Percentiles rank a stretch among this genome's conserved stretches.
phyloP scores from a whole-genome alignment of 2,888 invertebrate species.

The Siphonodentalium dalli region DNA sequence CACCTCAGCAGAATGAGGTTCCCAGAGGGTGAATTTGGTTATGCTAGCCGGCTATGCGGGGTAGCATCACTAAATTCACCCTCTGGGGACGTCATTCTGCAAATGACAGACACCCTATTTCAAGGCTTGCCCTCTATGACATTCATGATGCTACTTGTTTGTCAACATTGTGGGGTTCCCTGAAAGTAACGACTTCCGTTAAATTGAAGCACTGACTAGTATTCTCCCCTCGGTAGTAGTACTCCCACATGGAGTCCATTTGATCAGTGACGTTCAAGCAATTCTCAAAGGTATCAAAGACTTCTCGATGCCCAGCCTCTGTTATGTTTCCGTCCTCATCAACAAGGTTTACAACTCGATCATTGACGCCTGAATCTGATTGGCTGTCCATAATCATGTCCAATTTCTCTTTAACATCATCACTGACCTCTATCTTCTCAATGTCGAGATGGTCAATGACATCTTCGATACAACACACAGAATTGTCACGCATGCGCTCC shows the following conservation, averaged over 20 bases:
- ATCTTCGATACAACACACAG: constrained; percentile 16
- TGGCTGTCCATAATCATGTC: no score
- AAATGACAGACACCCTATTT: no score
- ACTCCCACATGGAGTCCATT: constrained; percentile 53
- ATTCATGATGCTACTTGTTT: no score
- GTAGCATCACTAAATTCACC: no score
- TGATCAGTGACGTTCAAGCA: constrained; percentile 49
- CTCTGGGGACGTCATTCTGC: no score
- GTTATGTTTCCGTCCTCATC: background rate
- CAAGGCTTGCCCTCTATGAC: no score
- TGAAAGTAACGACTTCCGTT: constrained; percentile 38
- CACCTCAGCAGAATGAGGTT: no score
- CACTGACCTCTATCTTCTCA: constrained; percentile 13
- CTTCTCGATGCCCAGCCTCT: constrained; percentile 12
- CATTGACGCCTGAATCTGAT: no score
- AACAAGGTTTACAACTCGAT: constrained; percentile 22
- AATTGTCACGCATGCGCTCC: constrained; percentile 11
- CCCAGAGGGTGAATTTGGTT: no score
- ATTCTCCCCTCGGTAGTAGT: constrained; percentile 47
- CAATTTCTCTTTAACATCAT: background rate
- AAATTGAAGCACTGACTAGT: constrained; percentile 31
- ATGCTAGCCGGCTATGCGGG: no score
- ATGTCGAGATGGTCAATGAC: constrained; percentile 26
- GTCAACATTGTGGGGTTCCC: no score
- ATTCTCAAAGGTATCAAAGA: constrained; percentile 54